These are phyloP conservation scores for Lasius fuliginosus DNA, from an alignment of 2,888 invertebrate genomes.

Conservation along the genomic window DNA sequence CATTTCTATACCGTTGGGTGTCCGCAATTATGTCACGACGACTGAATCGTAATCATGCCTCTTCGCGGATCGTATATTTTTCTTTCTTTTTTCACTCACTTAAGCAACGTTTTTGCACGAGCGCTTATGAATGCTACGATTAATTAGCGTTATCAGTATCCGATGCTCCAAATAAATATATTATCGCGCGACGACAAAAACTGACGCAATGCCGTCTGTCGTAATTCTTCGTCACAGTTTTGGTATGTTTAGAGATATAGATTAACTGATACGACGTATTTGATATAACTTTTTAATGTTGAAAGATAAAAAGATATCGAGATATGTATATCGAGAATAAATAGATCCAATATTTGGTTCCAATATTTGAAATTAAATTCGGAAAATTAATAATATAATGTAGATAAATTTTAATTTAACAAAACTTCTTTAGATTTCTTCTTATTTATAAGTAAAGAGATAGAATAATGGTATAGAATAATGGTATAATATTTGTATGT, in stretches of 20 bases:
- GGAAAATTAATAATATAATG: not conserved
- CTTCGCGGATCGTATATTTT: not conserved
- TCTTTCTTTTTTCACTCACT: constrained; percentile 22
- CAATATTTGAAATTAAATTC: not conserved
- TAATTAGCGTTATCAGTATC: constrained; percentile 60
- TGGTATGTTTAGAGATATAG: constrained; percentile 29
- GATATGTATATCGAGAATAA: not conserved
- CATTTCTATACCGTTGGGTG: constrained; percentile 68
- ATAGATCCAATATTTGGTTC: not conserved
- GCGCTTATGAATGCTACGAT: constrained; percentile 73
- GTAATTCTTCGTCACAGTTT: constrained; percentile 12
- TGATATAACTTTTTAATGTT: not conserved
- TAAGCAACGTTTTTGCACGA: constrained; percentile 54
- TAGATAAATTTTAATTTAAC: not conserved
- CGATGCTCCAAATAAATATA: constrained; percentile 22
- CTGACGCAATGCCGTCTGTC: constrained; percentile 23
- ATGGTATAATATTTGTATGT: not conserved
- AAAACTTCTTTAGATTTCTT: not conserved
- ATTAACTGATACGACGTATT: not conserved
- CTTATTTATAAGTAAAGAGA: not conserved
- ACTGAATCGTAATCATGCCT: constrained; percentile 71
- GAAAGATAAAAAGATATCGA: not conserved
- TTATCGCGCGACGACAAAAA: constrained; percentile 1
- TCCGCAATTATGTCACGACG: constrained; percentile 71
- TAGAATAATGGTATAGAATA: too few species aligned